Conservation (phyloP, 2,888 invertebrate species). For the Altica lythri region DNA sequence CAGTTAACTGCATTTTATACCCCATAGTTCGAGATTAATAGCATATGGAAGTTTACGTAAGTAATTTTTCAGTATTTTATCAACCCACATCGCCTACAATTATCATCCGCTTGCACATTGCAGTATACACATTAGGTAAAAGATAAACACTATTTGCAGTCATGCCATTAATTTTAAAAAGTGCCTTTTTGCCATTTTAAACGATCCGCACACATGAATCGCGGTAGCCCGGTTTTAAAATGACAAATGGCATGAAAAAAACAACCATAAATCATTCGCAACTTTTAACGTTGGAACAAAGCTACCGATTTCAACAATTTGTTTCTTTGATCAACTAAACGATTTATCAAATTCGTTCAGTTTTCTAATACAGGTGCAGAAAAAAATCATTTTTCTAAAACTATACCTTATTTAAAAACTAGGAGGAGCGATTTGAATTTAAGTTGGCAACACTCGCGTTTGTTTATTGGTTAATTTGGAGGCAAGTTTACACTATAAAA, state of each 20-base stretch:
- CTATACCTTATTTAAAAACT: too few species aligned
- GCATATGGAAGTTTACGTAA: background rate
- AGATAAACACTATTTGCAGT: slow-evolving; percentile 17
- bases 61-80: slow-evolving; percentile 9
- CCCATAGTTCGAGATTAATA: too few species aligned
- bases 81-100: background rate
- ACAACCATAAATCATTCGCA: slow-evolving; percentile 46
- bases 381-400: too few species aligned
- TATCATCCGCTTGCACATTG: background rate
- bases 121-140: slow-evolving; percentile 3
- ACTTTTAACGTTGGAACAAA: slow-evolving; percentile 47
- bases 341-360: slow-evolving; percentile 40
- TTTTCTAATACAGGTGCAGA: too few species aligned
- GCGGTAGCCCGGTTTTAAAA: slow-evolving; percentile 39
- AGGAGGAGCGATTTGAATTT: too few species aligned
- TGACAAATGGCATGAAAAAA: slow-evolving; percentile 47
- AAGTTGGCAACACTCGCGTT: too few species aligned
- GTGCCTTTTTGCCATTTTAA: slow-evolving; percentile 23
- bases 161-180: slow-evolving; percentile 13
- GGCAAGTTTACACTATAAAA: too few species aligned
- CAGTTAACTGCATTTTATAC: too few species aligned
- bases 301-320: slow-evolving; percentile 47
- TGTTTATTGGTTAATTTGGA: too few species aligned
- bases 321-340: slow-evolving; percentile 43
- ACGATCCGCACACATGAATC: slow-evolving; percentile 19